Conservation (phyloP, 2,113 vertebrate genomes). For the Coptodon rendalli region DNA sequence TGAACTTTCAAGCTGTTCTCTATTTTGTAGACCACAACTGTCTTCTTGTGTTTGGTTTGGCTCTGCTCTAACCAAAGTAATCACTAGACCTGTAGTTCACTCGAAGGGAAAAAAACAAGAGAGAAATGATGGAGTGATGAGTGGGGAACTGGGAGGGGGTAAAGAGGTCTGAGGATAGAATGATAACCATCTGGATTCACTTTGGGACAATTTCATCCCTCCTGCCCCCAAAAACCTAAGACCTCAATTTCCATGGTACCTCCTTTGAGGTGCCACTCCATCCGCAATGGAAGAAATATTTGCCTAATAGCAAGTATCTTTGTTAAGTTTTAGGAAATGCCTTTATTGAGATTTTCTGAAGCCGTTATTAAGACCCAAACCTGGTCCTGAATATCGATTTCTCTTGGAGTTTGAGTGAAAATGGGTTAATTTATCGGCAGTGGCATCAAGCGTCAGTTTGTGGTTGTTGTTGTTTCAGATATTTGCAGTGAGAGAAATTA, state of each 20-base stretch:
- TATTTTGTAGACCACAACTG: conserved; percentile 23
- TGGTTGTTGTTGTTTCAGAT: background rate
- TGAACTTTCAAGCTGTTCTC: conserved; percentile 32
- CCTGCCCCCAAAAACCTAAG: conserved; percentile 28
- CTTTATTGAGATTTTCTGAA: conserved; percentile 2
- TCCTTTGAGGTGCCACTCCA: conserved; percentile 68
- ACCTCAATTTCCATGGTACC: conserved; percentile 44
- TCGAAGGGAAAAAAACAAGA: background rate
- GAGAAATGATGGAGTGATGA: conserved; percentile 54
- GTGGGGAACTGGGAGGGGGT: conserved; percentile 3
- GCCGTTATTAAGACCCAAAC: background rate
- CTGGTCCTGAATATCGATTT: background rate
- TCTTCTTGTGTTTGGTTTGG: conserved; percentile 52
- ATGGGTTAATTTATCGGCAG: background rate
- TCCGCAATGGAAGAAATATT: conserved; percentile 55
- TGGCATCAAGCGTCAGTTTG: background rate
- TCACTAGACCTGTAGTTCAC: conserved; percentile 29
- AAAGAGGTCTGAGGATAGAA: conserved; percentile 5
- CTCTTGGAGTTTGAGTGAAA: background rate
- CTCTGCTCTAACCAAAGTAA: conserved; percentile 36
- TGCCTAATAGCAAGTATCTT: conserved; percentile 32
- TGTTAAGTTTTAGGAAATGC: conserved; percentile 32
- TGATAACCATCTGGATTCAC: conserved; percentile 62
- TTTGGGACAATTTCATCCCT: conserved; percentile 55
- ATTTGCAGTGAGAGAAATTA: conserved; percentile 48